Evolutionary conservation across 2,888 invertebrate species (phyloP), one percentile per base, ranked within the genome.

Genomic region (Lottia gigantea): DNA sequence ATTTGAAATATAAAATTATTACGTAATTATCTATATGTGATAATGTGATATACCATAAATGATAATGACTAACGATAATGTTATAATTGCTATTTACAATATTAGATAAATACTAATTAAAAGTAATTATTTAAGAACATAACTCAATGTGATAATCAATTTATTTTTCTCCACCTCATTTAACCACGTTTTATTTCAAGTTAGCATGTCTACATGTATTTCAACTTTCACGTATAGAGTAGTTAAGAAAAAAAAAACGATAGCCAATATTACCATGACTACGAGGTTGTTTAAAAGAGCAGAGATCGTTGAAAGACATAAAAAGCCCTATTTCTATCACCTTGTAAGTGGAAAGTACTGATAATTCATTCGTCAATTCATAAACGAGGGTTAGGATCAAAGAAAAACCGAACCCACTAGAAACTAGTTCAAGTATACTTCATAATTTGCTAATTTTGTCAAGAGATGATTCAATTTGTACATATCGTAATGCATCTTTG

Each of bases 361-460:
- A 23, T 19, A 55, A 55, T 55, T 14, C 14, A 55, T 55, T 55
- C 55, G 55, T 55, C 23, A 55, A 8, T 23, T 23, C 19, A 55
- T 55, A 55, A 55, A 12, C 19, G 55, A 55, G 23, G 55, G 55
- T 16, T n/a, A 70, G 64, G 26, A 49, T 49, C 55, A 65, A 46
- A 69, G 47, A 55, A 47, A 64, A 64, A 62, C 45, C 26, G 23
- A 55, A 14, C 26, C 31, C 46, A 40, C 64, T 63, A 63, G 55
- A 64, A 31, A 23, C 31, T 49, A 40, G 64, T 64, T 64, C 64
- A 63, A 47, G 31, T 49, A 63, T 40, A 31, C 62, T 68, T 62
- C 46, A 68, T 62, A 68, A 68, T 68, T 68, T 68, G 67, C 67
- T 68, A 62, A 62, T 68, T 61, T 68, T 68, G 62, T 68, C 46